phyloP scores from a whole-genome alignment of 2,888 invertebrate species.

The Myopa tessellatipennis region DNA sequence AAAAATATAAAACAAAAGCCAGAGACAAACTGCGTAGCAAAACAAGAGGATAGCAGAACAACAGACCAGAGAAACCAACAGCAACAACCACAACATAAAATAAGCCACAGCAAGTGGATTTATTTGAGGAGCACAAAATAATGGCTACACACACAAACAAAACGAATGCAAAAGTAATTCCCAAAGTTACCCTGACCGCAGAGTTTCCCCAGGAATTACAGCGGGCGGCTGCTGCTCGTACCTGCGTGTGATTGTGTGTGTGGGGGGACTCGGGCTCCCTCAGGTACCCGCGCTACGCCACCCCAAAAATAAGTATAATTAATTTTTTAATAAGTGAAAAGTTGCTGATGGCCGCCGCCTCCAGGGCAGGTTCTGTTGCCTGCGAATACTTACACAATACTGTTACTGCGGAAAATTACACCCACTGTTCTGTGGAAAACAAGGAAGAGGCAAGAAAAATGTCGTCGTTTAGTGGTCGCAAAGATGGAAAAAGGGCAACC shows the following conservation, averaged over 20 bases:
- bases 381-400: constrained; percentile 9
- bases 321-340: constrained; percentile 50
- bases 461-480: neutral
- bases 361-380: neutral
- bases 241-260: neutral
- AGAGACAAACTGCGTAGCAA: neutral
- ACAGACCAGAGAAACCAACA: neutral
- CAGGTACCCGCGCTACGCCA: neutral
- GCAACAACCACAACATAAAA: constrained; percentile 18
- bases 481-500: neutral
- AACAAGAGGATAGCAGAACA: constrained; percentile 8
- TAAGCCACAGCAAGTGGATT: constrained; percentile 35
- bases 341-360: constrained; percentile 44
- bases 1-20: neutral
- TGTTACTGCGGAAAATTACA: neutral
- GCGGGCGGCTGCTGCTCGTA: neutral
- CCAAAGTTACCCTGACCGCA: constrained; percentile 46
- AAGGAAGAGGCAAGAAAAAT: neutral
- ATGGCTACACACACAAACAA: constrained; percentile 3
- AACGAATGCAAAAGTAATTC: constrained; percentile 45
- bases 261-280: neutral
- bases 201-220: constrained; percentile 30
- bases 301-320: constrained; percentile 44
- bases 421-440: neutral
- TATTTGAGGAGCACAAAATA: constrained; percentile 22